Percentiles rank a stretch among this genome's conserved stretches.
phyloP scores from a whole-genome alignment of 2,888 invertebrate genomes.

The Spodoptera picta region DNA sequence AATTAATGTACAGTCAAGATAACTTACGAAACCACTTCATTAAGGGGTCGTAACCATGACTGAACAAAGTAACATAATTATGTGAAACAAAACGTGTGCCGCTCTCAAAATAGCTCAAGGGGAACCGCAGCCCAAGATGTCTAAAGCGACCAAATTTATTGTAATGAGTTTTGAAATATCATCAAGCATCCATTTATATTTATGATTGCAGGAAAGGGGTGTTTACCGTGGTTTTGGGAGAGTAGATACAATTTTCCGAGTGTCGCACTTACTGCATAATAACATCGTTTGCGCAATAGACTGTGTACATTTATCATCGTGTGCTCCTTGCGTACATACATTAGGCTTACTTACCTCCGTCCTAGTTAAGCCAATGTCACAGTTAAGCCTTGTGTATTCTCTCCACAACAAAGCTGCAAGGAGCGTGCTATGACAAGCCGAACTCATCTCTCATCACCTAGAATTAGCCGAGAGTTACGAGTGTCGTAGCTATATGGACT shows the following conservation, averaged over 20 bases:
- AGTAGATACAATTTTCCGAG: constrained; percentile 45
- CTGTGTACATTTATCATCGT: constrained; percentile 42
- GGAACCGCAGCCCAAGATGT: constrained; percentile 36
- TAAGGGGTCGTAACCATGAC: constrained; percentile 14
- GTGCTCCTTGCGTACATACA: constrained; percentile 25
- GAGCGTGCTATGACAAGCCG: constrained; percentile 22
- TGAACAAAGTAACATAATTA: constrained; percentile 40
- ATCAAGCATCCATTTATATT: constrained; percentile 55
- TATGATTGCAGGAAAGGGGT: constrained; percentile 47
- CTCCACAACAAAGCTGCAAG: constrained; percentile 21
- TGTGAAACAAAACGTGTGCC: constrained; percentile 33
- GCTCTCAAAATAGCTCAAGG: constrained; percentile 34
- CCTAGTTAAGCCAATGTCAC: constrained; percentile 33
- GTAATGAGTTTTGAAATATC: constrained; percentile 61
- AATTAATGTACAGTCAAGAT: constrained; percentile 38
- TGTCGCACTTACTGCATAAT: constrained; percentile 40
- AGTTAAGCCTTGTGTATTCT: constrained; percentile 29
- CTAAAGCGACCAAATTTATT: constrained; percentile 45
- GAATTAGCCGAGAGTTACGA: constrained; percentile 13
- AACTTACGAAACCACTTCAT: constrained; percentile 40
- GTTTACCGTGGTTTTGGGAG: constrained; percentile 38
- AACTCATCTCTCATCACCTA: constrained; percentile 20
- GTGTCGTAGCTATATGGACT: constrained; percentile 6
- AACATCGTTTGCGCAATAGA: constrained; percentile 43
- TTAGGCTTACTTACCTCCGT: constrained; percentile 26